These are phyloP conservation scores for Neodiprion virginianus DNA, from an alignment of 1,140 invertebrate species.

Conservation along the genomic window DNA sequence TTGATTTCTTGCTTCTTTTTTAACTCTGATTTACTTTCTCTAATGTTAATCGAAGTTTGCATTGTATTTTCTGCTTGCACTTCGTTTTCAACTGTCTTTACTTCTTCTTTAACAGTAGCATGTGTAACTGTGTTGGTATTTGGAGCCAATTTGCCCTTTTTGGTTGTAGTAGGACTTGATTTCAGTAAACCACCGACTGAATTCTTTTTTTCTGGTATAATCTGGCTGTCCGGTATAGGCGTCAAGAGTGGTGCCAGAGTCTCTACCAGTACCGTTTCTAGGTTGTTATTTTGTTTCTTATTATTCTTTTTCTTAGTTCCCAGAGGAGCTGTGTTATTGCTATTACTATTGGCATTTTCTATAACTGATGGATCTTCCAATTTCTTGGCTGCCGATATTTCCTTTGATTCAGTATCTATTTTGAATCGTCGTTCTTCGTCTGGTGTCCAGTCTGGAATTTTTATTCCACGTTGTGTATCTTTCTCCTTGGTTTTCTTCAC, in stretches of 20 bases:
- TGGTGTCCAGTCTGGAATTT: conserved; percentile 47
- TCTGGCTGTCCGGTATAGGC: conserved; percentile 27
- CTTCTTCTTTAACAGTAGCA: conserved; percentile 40
- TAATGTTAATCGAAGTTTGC: conserved; percentile 29
- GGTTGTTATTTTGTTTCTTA: conserved; percentile 29
- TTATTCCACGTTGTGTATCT: conserved; percentile 38
- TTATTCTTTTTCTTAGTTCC: conserved; percentile 32
- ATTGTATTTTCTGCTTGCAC: conserved; percentile 24
- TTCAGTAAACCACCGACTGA: conserved; percentile 29
- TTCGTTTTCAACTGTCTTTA: conserved; percentile 42
- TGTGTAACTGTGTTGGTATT: conserved; percentile 10
- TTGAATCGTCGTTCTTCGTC: conserved; percentile 52
- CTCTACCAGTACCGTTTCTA: background rate
- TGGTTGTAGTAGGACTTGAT: conserved; percentile 41
- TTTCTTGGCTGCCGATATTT: conserved; percentile 33
- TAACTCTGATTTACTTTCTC: conserved; percentile 39
- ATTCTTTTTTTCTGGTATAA: conserved; percentile 35
- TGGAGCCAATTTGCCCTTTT: conserved; percentile 38
- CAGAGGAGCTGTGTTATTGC: background rate
- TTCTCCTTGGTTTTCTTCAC: conserved; percentile 43
- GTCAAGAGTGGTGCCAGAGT: background rate
- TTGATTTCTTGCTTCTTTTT: conserved; percentile 44
- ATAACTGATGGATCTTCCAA: conserved; percentile 24
- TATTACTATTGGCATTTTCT: conserved; percentile 12
- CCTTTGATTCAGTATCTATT: conserved; percentile 48